Evolutionary conservation across 2,888 invertebrate species (phyloP), one percentile per base, ranked within the genome.

Genomic region (Agrochola circellaris): DNA sequence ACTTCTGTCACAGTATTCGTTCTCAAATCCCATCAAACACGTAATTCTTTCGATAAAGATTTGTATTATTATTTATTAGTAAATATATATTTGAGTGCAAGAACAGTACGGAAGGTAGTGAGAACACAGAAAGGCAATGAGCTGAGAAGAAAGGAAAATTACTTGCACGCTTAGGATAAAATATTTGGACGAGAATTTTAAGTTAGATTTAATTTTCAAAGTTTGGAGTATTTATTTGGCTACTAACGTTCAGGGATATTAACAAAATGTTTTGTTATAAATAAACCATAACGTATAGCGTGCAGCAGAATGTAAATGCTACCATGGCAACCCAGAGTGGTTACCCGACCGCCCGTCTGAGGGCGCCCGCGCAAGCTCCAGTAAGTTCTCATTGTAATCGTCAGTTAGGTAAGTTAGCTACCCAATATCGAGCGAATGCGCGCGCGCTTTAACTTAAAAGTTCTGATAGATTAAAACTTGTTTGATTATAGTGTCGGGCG

Each of bases 101-200:
- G 83, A 82, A 85, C 78, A 85, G 77, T 82, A 54, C 8, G 81
- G 74, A 81, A 90, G 86, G 81, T 88, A 89, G 91, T 92, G 89
- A 89, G 87, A 87, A 93, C 93, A 95, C 94, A 92, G 91, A 92
- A 94, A 96, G 95, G 95, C 95, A 96, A 96, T 95, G 95, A 94
- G 93, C 93, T 84, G 48, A 79, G 66, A 78, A 83, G 85, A 72
- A 69, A 54, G 70, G 76, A 77, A 80, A 72, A n/a, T 20, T 54
- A 75, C 78, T 85, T 82, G 87, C 82, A 84, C 82, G 85, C 80
- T 83, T 82, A 82, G 83, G 6, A 45, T 20, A 8, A 5, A 2
- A 54, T 64, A 1, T 38, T 34, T 11, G 11, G 1, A 17, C 51
- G 3, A 20, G 26, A 2, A n/a, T 20, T 20, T 70, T 42, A 42